Percentiles rank a stretch among this genome's conserved stretches.
These are phyloP conservation scores for Hemibagrus wyckioides DNA, from an alignment of 2,113 vertebrate genomes.

Conservation along the genomic window DNA sequence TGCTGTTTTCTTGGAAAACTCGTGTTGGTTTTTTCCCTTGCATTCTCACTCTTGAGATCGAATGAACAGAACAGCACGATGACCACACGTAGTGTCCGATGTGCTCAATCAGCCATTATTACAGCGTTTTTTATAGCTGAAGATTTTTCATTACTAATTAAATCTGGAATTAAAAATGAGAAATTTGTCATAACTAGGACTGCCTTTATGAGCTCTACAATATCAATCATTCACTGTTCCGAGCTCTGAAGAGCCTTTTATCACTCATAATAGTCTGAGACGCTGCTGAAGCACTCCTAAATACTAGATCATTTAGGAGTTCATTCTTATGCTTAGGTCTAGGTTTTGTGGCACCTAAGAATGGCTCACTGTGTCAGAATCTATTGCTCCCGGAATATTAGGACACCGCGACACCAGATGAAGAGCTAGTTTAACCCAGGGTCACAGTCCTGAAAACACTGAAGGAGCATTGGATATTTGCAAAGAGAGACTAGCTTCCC, in stretches of 20 bases:
- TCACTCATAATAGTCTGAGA: neutral
- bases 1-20: too few species aligned
- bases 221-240: neutral
- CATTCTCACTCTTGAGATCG: too few species aligned
- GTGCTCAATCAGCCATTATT: neutral
- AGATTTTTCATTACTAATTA: slow-evolving; percentile 24
- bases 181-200: neutral
- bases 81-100: neutral
- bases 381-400: neutral
- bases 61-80: slow-evolving; percentile 2
- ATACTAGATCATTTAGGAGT: neutral
- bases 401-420: neutral
- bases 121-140: neutral
- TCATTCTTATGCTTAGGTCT: neutral
- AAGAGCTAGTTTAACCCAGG: neutral
- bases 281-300: neutral
- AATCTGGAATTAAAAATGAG: slow-evolving; percentile 23
- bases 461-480: neutral
- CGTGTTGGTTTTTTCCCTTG: too few species aligned
- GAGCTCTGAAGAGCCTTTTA: neutral
- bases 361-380: neutral
- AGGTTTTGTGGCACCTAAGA: neutral
- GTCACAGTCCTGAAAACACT: neutral
- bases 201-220: neutral
- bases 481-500: neutral